A percentile compares a stretch with the other conserved stretches of the same genome.
These are phyloP conservation scores for Phataginus tricuspis DNA, from an alignment of 2,797 vertebrate genomes.

Conservation along the genomic window DNA sequence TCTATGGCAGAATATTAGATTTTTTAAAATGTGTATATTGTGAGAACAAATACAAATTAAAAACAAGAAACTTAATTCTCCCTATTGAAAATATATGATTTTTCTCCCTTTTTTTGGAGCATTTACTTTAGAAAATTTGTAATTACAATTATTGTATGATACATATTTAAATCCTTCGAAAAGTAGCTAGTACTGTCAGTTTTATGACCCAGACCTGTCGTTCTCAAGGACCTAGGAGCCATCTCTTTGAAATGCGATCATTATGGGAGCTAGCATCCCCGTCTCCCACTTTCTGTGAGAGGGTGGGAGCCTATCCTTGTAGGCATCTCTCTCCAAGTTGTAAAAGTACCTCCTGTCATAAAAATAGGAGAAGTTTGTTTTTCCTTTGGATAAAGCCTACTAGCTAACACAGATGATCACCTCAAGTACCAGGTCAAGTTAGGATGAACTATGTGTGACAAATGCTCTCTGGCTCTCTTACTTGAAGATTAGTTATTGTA, in stretches of 20 bases:
- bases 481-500: background rate
- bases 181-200: background rate
- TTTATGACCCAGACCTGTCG: background rate
- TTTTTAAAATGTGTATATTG: background rate
- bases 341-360: background rate
- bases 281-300: background rate
- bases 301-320: background rate
- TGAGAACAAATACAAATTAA: background rate
- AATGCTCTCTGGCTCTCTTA: background rate
- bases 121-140: background rate
- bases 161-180: background rate
- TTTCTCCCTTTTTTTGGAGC: background rate
- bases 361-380: background rate
- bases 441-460: background rate
- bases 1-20: background rate
- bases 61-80: background rate
- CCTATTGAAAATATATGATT: background rate
- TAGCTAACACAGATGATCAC: background rate
- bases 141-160: background rate
- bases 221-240: background rate
- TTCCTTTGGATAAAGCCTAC: background rate
- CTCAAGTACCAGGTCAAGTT: background rate
- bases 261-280: background rate
- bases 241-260: background rate
- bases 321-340: background rate